Percentiles rank a stretch among this genome's conserved stretches.
phyloP scores from a whole-genome alignment of 1,140 invertebrate genomes.

The Leptinotarsa lineolata region DNA sequence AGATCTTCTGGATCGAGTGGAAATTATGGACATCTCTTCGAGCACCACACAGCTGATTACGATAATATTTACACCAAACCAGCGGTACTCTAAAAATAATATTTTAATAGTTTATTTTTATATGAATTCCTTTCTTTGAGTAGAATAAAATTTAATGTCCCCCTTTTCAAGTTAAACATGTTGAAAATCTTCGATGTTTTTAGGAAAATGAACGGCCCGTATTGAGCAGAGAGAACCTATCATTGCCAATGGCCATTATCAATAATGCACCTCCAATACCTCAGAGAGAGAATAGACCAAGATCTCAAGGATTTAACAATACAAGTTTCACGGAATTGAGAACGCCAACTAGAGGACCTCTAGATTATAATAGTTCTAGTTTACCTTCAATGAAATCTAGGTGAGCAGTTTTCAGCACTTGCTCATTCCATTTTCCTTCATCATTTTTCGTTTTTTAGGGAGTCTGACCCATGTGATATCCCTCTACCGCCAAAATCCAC shows the following conservation, averaged over 20 bases:
- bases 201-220: conserved; percentile 39
- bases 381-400: conserved; percentile 55
- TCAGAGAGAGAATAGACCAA: conserved; percentile 61
- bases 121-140: too few species aligned
- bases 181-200: background rate
- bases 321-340: conserved; percentile 44
- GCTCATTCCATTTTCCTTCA: too few species aligned
- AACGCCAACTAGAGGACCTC: conserved; percentile 53
- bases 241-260: conserved; percentile 47
- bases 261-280: conserved; percentile 62
- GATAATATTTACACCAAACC: conserved; percentile 71
- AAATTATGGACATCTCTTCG: conserved; percentile 57
- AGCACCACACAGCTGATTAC: conserved; percentile 58
- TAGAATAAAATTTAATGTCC: too few species aligned
- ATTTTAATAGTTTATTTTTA: too few species aligned
- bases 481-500: conserved; percentile 61
- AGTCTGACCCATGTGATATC: conserved; percentile 52
- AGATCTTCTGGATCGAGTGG: conserved; percentile 55
- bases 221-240: conserved; percentile 51
- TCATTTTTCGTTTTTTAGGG: conserved; percentile 34
- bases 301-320: conserved; percentile 62
- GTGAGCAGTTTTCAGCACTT: conserved; percentile 32
- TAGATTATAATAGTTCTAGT: conserved; percentile 54
- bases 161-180: background rate
- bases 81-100: conserved; percentile 28